A percentile compares a stretch with the other conserved stretches of the same genome.
These are phyloP conservation scores for Pomatorhinus ruficollis DNA, from an alignment of 2,113 vertebrate species.

Conservation along the genomic window DNA sequence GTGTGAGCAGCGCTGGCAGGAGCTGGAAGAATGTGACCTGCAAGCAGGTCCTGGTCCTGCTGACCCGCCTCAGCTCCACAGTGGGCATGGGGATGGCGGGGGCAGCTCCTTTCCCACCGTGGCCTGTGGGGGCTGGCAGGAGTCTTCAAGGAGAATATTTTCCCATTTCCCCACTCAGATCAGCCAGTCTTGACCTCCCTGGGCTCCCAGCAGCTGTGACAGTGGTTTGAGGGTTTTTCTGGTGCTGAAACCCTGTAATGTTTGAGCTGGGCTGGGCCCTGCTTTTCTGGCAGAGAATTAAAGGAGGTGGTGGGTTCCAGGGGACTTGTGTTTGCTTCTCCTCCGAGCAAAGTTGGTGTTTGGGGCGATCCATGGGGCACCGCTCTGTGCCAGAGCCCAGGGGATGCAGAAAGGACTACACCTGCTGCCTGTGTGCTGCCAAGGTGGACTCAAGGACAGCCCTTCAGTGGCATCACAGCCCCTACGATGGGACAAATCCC, in stretches of 20 bases:
- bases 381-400: fast-evolving
- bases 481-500: fast-evolving
- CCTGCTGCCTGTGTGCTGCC: neutral
- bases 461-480: fast-evolving
- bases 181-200: fast-evolving
- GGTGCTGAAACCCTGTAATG: neutral
- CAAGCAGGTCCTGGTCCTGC: fast-evolving
- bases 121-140: neutral
- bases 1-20: neutral
- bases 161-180: fast-evolving
- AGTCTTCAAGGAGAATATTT: neutral
- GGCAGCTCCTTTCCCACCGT: fast-evolving
- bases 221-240: fast-evolving
- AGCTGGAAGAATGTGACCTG: neutral
- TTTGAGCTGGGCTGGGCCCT: neutral
- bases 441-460: neutral
- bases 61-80: neutral
- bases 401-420: neutral
- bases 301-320: neutral
- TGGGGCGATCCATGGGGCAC: fast-evolving
- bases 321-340: neutral
- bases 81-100: too few relatives aligned
- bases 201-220: neutral
- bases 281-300: neutral
- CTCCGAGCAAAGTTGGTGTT: fast-evolving